Conservation (phyloP, 2,888 invertebrate species). For the Petrolisthes manimaculis region DNA sequence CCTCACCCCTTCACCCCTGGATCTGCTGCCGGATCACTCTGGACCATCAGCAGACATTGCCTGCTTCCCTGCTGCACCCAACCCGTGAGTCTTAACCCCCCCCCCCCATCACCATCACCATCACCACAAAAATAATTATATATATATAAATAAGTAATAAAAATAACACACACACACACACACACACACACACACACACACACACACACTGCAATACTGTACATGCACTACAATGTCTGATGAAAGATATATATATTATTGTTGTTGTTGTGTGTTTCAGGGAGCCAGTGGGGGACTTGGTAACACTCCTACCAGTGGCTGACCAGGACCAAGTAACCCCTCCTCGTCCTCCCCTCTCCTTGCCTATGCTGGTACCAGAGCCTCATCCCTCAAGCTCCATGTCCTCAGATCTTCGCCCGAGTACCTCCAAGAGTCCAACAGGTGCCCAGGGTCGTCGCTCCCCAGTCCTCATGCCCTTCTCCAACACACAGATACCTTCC, state of each 20-base stretch:
- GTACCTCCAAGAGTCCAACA: no score
- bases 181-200: constrained; percentile 29
- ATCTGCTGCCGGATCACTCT: constrained; percentile 18
- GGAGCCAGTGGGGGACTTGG: not conserved
- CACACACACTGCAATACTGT: not conserved
- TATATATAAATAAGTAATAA: no score
- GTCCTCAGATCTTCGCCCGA: not conserved
- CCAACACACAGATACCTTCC: constrained; percentile 20
- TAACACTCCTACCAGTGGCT: not conserved
- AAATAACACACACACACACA: constrained; percentile 22
- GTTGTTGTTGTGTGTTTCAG: not conserved
- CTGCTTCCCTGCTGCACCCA: constrained; percentile 34
- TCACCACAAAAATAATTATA: no score
- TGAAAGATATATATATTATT: not conserved
- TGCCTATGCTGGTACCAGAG: not conserved
- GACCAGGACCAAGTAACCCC: not conserved
- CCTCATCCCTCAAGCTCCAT: not conserved
- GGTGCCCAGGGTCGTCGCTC: not conserved
- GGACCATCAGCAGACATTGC: constrained; percentile 28
- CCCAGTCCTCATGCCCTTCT: constrained; percentile 20
- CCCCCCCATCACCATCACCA: not conserved
- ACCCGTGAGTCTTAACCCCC: constrained; percentile 8
- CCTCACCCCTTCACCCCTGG: constrained; percentile 21
- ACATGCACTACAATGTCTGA: no score
- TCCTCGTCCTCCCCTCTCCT: not conserved